Evolutionary conservation across 2,113 vertebrate genomes (phyloP).

Genomic region (Ictidomys tridecemlineatus): DNA sequence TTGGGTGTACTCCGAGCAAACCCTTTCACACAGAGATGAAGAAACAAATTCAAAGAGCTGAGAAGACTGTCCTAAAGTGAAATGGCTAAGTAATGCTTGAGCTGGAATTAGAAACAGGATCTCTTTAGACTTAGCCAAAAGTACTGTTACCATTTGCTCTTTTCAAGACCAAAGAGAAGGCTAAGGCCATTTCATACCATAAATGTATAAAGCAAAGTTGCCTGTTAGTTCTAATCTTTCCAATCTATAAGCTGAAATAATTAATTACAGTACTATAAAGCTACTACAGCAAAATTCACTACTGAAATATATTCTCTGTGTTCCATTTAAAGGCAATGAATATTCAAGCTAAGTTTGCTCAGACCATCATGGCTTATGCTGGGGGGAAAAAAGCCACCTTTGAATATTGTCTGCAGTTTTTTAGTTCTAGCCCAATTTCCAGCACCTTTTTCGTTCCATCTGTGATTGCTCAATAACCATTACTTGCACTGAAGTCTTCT

Average conservation of each 20-base stretch:
- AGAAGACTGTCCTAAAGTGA: not conserved
- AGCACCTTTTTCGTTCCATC: not conserved
- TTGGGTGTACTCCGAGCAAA: not conserved
- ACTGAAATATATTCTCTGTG: not conserved
- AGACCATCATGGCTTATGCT: not conserved
- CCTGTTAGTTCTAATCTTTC: not conserved
- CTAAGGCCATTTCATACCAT: not conserved
- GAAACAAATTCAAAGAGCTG: not conserved
- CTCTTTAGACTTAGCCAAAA: not conserved
- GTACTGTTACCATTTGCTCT: not conserved
- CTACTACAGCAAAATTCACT: not conserved
- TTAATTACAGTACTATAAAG: not conserved
- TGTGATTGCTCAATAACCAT: not conserved
- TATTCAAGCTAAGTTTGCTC: not conserved
- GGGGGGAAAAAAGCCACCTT: not conserved
- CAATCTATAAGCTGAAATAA: not conserved
- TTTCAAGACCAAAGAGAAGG: conserved; percentile 20
- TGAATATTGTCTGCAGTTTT: not conserved
- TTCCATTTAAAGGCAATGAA: not conserved
- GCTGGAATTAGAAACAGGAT: not conserved
- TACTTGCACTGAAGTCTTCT: not conserved
- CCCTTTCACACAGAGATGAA: not conserved
- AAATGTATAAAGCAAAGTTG: not conserved
- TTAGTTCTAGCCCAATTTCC: not conserved
- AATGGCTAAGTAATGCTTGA: not conserved